Percentiles rank a stretch among this genome's conserved stretches.
Evolutionary conservation across 1,140 invertebrate species (phyloP).

Genomic region (Penaeus japonicus): DNA sequence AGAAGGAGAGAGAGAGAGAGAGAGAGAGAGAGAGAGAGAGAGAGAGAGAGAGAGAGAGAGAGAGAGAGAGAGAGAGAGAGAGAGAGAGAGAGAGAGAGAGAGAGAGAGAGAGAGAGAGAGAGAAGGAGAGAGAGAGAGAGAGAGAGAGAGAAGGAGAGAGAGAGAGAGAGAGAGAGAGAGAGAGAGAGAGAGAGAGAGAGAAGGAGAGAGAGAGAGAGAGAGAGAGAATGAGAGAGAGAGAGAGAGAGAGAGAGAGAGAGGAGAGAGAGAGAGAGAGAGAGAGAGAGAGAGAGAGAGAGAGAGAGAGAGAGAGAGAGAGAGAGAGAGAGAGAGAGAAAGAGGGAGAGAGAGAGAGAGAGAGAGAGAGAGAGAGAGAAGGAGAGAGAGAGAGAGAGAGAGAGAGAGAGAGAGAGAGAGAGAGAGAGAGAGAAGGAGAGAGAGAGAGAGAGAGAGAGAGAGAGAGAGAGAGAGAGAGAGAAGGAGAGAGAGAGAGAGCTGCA

Average conservation of each 20-base stretch:
- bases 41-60: neutral
- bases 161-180: neutral
- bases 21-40: neutral
- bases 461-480: neutral
- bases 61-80: neutral
- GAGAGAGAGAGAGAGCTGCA: neutral
- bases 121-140: neutral
- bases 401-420: neutral
- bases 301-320: neutral
- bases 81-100: no score
- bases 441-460: neutral
- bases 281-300: neutral
- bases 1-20: neutral
- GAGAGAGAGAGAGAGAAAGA: neutral
- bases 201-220: neutral
- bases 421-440: no score
- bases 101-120: no score
- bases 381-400: neutral
- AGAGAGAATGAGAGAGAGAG: neutral
- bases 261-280: neutral
- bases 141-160: neutral
- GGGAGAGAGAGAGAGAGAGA: neutral
- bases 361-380: neutral
- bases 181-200: neutral
- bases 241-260: neutral